Evolutionary conservation across 2,113 vertebrate species (phyloP), one percentile per base, ranked within the genome.

Genomic region (Crotophaga sulcirostris): DNA sequence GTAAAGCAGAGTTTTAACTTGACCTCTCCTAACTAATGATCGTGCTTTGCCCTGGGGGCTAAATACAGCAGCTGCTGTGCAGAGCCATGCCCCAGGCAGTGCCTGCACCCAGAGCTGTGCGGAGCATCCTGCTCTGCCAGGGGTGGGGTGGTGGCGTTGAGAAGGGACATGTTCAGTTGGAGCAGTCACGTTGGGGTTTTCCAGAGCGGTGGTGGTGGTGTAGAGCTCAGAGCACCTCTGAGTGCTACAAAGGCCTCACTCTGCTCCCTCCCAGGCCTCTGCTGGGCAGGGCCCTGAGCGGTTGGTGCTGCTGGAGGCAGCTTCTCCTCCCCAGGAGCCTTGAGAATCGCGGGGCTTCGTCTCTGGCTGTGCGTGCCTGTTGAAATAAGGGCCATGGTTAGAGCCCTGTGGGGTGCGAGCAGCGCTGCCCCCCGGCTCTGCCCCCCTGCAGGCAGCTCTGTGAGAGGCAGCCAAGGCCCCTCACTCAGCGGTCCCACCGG

Each of bases 401-500:
- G 52, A 55, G 2, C n/a, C 63, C 67, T 10, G 18, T 0, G 70
- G 84, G 84, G 55, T 25, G 79, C 21, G 6, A 28, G 81, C 68
- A 23, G 34, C 49, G 2, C 69, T 54, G 16, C 58, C 52, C 63
- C 94, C 79, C 15, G 72, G 45, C 78, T 6, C 90, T 38, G 10
- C 49, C 45, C 44, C 58, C 47, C 74, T 2, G 26, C 25, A 47
- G 84, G 10, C 81, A 19, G 11, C 52, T 59, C 60, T 19, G 73
- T 29, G 89, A 55, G 60, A 72, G 74, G 73, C 93, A 90, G 96
- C n/a, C 92, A 40, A 47, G 70, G 67, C 62, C 70, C 72, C 89
- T 96, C 95, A 73, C 91, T 94, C 97, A 88, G 89, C 95, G 64
- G 28, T 55, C 73, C 73, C 73, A 2, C 79, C 83, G 44, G 84